These are phyloP conservation scores for Pheosia tremula DNA, from an alignment of 2,888 invertebrate species.

Conservation along the genomic window DNA sequence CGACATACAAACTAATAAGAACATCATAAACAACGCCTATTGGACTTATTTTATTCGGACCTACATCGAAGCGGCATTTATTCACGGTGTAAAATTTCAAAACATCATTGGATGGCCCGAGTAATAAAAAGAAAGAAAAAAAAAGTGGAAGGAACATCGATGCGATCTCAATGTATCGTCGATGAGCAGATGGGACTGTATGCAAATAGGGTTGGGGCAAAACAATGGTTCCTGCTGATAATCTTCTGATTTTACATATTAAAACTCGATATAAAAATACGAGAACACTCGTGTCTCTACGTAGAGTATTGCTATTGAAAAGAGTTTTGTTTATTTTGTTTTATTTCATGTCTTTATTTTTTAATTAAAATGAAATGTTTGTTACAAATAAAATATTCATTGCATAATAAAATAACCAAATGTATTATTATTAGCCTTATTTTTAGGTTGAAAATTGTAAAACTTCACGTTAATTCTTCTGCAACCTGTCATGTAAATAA, in stretches of 20 bases:
- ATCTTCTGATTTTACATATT: constrained; percentile 58
- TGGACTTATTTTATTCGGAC: constrained; percentile 36
- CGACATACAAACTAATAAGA: neutral
- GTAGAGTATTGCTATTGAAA: neutral
- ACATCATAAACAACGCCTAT: constrained; percentile 25
- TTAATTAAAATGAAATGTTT: too few species aligned
- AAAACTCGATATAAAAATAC: constrained; percentile 37
- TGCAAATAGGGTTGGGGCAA: constrained; percentile 68
- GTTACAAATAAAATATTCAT: too few species aligned
- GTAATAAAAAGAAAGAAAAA: constrained; percentile 45
- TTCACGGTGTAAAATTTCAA: constrained; percentile 69
- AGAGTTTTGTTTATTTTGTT: neutral
- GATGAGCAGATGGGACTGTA: constrained; percentile 69
- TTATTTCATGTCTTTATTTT: neutral
- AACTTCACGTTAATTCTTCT: too few species aligned
- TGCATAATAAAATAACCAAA: too few species aligned
- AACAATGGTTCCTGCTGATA: constrained; percentile 77
- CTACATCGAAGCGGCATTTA: constrained; percentile 58
- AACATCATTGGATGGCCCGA: constrained; percentile 50
- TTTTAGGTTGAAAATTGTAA: too few species aligned
- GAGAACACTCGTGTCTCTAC: constrained; percentile 13
- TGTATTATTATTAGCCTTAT: too few species aligned
- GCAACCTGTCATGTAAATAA: too few species aligned
- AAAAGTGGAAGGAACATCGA: constrained; percentile 34
- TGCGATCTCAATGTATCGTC: constrained; percentile 57